phyloP scores from a whole-genome alignment of 92 coral and sea anemone species.

The Plumapathes pennacea region DNA sequence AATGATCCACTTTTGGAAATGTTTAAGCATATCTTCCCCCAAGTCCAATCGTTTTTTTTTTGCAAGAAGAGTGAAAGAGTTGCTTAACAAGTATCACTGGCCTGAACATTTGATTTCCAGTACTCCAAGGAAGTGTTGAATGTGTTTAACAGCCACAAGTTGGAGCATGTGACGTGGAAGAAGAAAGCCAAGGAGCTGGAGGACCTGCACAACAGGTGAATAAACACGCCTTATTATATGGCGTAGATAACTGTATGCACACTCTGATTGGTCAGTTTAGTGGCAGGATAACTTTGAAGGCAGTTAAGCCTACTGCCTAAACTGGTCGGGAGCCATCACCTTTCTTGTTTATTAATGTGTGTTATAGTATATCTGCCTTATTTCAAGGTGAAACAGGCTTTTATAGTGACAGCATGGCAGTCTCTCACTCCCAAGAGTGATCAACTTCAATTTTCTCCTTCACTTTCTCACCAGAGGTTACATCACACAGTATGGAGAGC shows the following conservation, averaged over 20 bases:
- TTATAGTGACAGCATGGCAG: constrained; percentile 10
- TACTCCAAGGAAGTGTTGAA: constrained; percentile 74
- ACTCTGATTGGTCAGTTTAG: too few species aligned
- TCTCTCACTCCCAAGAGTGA: too few species aligned
- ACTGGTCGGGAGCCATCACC: too few species aligned
- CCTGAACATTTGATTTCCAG: constrained; percentile 19
- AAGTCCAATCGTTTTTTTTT: not conserved
- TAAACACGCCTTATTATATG: too few species aligned
- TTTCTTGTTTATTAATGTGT: not conserved
- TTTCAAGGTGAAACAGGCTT: not conserved
- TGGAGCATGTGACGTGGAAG: constrained; percentile 83
- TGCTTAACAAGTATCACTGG: not conserved
- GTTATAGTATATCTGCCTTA: too few species aligned
- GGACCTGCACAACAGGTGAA: constrained; percentile 52
- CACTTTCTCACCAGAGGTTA: too few species aligned
- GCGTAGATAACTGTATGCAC: too few species aligned
- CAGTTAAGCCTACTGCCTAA: too few species aligned
- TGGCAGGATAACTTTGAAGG: too few species aligned
- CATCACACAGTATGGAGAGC: too few species aligned
- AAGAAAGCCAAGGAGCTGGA: constrained; percentile 65
- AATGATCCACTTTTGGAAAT: not conserved
- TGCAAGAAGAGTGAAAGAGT: not conserved
- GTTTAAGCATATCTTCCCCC: too few species aligned
- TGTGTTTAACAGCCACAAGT: constrained; percentile 86
- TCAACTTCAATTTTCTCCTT: too few species aligned